These are phyloP conservation scores for Idaea straminata DNA, from an alignment of 2,888 invertebrate species.

Conservation along the genomic window DNA sequence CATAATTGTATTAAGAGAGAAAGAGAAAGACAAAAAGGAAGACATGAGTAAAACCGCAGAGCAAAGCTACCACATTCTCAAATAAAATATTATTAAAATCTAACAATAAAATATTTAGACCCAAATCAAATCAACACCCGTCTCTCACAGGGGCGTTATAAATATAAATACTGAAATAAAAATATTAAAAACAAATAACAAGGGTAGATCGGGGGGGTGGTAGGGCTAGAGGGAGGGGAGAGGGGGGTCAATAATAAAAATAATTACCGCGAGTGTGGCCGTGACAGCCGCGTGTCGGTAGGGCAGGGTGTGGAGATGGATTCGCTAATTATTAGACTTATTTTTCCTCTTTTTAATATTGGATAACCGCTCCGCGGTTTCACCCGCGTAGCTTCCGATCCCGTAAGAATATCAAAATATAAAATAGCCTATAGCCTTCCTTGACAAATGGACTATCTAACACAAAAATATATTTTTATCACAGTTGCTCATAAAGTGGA, in stretches of 20 bases:
- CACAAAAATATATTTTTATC: too few species aligned
- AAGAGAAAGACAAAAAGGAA: too few species aligned
- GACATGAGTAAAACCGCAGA: too few species aligned
- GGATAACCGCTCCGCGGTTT: too few species aligned
- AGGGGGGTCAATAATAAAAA: constrained; percentile 31
- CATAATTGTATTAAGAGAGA: too few species aligned
- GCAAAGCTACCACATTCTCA: not conserved
- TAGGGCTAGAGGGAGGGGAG: constrained; percentile 18
- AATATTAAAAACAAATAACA: constrained; percentile 46
- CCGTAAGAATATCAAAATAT: too few species aligned
- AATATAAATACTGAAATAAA: constrained; percentile 39
- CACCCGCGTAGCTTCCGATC: too few species aligned
- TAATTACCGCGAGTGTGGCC: constrained; percentile 64
- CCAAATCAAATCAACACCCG: constrained; percentile 29
- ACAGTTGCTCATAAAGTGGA: too few species aligned
- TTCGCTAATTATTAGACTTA: constrained; percentile 9
- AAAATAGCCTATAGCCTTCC: too few species aligned
- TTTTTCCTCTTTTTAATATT: too few species aligned
- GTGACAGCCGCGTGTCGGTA: constrained; percentile 45
- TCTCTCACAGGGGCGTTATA: constrained; percentile 20
- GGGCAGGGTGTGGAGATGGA: constrained; percentile 33
- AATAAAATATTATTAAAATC: constrained; percentile 2
- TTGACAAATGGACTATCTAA: too few species aligned
- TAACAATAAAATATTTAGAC: constrained; percentile 8
- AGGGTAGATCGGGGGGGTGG: constrained; percentile 23